Conservation (phyloP, 2,113 vertebrate genomes). For the Desmodus rotundus region DNA sequence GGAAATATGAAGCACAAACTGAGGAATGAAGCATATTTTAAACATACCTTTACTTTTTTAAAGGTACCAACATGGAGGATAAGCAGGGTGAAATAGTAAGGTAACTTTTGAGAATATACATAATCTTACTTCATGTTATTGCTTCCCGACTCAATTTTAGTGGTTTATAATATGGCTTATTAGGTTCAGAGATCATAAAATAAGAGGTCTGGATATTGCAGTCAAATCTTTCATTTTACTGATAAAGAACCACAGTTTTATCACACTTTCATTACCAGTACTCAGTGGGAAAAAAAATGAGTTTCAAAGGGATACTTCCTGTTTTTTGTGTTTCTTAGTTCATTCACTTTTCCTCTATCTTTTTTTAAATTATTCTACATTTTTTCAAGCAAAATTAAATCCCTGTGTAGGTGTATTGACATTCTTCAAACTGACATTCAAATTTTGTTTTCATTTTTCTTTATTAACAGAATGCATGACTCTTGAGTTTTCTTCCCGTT, state of each 20-base stretch:
- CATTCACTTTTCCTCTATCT: slow-evolving; percentile 49
- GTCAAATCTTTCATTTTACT: not conserved
- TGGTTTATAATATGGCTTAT: not conserved
- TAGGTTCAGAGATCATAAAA: not conserved
- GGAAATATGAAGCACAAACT: not conserved
- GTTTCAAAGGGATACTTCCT: not conserved
- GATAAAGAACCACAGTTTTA: not conserved
- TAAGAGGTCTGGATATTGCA: not conserved
- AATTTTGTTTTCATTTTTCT: slow-evolving; percentile 61
- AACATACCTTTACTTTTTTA: not conserved
- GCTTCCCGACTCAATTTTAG: not conserved
- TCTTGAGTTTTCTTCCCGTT: slow-evolving; percentile 84
- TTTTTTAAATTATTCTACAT: slow-evolving; percentile 68
- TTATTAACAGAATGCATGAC: slow-evolving; percentile 84
- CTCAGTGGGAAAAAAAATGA: not conserved
- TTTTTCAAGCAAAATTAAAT: slow-evolving; percentile 20
- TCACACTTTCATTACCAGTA: slow-evolving; percentile 27
- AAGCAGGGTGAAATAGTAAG: not conserved
- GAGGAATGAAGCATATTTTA: not conserved
- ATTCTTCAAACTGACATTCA: not conserved
- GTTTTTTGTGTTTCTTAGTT: slow-evolving; percentile 50
- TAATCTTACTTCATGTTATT: not conserved
- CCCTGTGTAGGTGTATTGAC: slow-evolving; percentile 29
- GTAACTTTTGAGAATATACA: not conserved
- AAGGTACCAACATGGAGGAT: not conserved